Base-by-base conservation (phyloP, 2,797 vertebrate genomes). In the Characodon lateralis region DNA sequence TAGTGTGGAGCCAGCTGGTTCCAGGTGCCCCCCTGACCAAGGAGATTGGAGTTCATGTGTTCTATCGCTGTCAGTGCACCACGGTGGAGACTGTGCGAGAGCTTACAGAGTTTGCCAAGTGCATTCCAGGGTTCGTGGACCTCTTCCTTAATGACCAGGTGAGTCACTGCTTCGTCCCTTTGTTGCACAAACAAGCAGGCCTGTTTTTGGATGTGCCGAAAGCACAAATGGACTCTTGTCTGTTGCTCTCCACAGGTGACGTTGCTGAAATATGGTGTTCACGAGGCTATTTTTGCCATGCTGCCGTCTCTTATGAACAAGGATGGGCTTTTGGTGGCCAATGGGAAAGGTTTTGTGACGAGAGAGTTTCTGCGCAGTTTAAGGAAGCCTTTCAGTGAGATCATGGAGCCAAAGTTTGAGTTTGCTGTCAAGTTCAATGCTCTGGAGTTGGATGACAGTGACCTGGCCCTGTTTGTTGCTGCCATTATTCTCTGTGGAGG, bases 401-500 rank as follows among this genome's bases (percentile, higher is more conserved):
- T 99, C 91, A 98, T 99, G 93, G 98, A 99, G 94, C 98, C 98
- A 91, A 99, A 99, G 83, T 99, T 99, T 51, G 97, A 99, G 94
- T 99, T 99, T 91, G 98, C 98, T 0, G 97, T 99, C 72, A 99
- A 99, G 92, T 99, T 99, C 94, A 99, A 99, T 0, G 97, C 98
- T 31, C 94, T 99, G 93, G 98, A 99, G 92, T 95, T 99, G 81
- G 98, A 99, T 43, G 98, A 99, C 95, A 99, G 97, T 7, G 98
- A 99, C 94, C 95, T 99, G 91, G 97, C 98, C 24, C 96, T 99
- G 50, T 99, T 99, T 93, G 97, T 99, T 66, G 98, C 98, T 5
- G 97, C 98, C 94, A 99, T 99, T 78, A 99, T 99, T 92, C 95
- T 99, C 55, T 99, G 98, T 0, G 98, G 98, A 97, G 98, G 98